Evolutionary conservation across 1,140 invertebrate species (phyloP).

Genomic region (Bombus waltoni): DNA sequence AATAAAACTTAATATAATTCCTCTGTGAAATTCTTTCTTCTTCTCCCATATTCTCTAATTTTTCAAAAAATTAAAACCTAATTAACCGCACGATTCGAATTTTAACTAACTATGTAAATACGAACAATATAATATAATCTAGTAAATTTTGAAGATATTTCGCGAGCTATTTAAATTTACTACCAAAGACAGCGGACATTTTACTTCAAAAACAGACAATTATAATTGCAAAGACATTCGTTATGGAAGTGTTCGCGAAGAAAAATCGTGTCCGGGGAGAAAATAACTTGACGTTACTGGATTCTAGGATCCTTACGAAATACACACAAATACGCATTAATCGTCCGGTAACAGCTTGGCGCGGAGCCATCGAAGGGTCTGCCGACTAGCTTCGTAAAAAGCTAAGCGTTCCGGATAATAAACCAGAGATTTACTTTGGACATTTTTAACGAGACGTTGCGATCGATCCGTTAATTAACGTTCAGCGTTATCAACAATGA

Average conservation of each 20-base stretch:
- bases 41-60: no score
- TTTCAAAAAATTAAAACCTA: no score
- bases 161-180: background rate
- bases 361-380: conserved; percentile 78
- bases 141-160: background rate
- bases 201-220: background rate
- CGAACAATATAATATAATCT: no score
- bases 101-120: no score
- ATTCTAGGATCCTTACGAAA: conserved; percentile 75
- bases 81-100: no score
- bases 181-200: background rate
- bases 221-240: conserved; percentile 13
- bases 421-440: conserved; percentile 75
- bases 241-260: conserved; percentile 1
- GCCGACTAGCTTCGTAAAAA: conserved; percentile 71
- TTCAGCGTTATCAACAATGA: background rate
- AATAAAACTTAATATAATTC: no score
- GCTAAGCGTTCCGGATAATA: conserved; percentile 80
- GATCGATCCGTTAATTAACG: conserved; percentile 74
- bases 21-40: no score
- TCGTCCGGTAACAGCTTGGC: conserved; percentile 74
- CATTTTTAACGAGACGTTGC: conserved; percentile 70
- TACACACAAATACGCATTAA: conserved; percentile 78
- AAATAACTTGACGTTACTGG: conserved; percentile 52
- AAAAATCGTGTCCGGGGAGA: background rate